Evolutionary conservation across 2,113 vertebrate species (phyloP).

Genomic region (Corythornis cristatus): DNA sequence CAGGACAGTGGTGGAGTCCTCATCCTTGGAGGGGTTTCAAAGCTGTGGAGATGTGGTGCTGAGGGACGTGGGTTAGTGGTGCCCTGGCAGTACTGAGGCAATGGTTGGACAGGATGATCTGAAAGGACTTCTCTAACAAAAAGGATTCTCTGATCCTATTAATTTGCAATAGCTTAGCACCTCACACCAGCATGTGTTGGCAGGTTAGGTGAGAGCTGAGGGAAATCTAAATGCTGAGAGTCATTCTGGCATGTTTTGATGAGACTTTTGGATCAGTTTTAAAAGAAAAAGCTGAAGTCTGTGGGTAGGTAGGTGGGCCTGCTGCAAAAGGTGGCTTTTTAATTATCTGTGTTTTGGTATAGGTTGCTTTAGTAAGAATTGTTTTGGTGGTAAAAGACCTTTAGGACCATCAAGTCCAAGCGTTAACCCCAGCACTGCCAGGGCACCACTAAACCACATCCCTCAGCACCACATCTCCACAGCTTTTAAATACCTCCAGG

Average conservation of each 20-base stretch:
- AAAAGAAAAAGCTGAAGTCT: neutral
- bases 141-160: neutral
- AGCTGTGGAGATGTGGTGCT: neutral
- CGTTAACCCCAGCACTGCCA: rapidly evolving
- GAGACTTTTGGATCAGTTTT: neutral
- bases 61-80: neutral
- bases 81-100: neutral
- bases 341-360: neutral
- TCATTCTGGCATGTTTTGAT: neutral
- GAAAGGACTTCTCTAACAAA: neutral
- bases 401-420: neutral
- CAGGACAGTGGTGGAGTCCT: neutral
- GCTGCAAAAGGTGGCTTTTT: neutral
- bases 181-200: neutral
- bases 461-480: rapidly evolving
- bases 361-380: neutral
- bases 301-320: neutral
- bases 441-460: neutral
- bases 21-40: neutral
- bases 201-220: neutral
- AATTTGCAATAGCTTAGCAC: neutral
- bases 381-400: neutral
- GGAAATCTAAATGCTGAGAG: neutral
- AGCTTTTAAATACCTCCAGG: neutral
- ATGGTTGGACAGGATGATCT: neutral